Conservation (phyloP, 1,140 invertebrate genomes). For the Ostrea edulis region DNA sequence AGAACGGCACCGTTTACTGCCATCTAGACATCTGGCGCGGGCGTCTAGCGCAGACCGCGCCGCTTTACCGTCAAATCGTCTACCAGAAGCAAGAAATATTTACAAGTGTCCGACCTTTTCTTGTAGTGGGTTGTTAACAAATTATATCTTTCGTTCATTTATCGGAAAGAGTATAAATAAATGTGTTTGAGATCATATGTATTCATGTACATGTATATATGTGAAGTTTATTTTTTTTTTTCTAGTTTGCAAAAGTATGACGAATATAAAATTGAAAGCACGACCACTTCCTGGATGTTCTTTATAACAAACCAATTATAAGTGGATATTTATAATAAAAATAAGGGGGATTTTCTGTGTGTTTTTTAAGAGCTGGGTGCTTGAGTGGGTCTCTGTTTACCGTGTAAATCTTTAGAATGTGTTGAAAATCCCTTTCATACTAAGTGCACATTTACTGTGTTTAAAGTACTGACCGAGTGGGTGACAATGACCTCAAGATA, state of each 20-base stretch:
- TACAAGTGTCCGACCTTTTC: conserved; percentile 12
- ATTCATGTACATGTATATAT: neutral
- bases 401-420: conserved; percentile 6
- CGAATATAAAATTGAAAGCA: neutral
- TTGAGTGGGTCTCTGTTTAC: neutral
- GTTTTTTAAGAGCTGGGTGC: conserved; percentile 11
- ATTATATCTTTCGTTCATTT: conserved; percentile 38
- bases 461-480: neutral
- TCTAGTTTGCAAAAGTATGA: neutral
- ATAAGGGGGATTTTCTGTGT: neutral
- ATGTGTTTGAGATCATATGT: neutral
- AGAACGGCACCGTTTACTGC: neutral
- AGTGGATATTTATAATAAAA: neutral
- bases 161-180: conserved; percentile 23
- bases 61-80: conserved; percentile 6
- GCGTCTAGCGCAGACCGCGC: neutral
- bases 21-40: conserved; percentile 26
- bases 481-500: conserved; percentile 9
- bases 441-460: conserved; percentile 6
- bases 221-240: neutral
- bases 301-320: neutral
- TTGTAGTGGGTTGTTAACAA: conserved; percentile 34
- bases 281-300: conserved; percentile 9
- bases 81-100: conserved; percentile 28
- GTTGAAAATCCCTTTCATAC: conserved; percentile 4